Percentiles rank a stretch among this genome's conserved stretches.
These are phyloP conservation scores for Sebastiscus tertius DNA, from an alignment of 2,797 vertebrate genomes.

Conservation along the genomic window DNA sequence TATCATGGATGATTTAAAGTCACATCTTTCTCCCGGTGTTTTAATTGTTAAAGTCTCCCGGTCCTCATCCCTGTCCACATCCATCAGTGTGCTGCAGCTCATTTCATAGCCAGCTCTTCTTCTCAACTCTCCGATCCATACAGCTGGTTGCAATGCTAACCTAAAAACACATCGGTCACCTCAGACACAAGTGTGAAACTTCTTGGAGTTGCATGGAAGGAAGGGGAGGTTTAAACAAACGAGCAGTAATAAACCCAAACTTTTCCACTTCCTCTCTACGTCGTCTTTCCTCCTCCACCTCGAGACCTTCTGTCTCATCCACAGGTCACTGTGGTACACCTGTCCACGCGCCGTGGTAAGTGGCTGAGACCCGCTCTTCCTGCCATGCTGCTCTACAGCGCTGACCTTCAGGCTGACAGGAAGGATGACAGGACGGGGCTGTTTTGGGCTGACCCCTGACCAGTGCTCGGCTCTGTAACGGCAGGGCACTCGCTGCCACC, in stretches of 20 bases:
- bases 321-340: conserved; percentile 47
- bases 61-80: conserved; percentile 39
- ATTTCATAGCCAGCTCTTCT: conserved; percentile 23
- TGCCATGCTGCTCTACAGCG: conserved; percentile 48
- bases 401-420: conserved; percentile 78
- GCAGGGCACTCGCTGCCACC: conserved; percentile 64
- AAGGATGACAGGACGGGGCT: conserved; percentile 65
- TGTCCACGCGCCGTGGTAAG: conserved; percentile 47
- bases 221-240: not conserved
- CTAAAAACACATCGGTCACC: conserved; percentile 37
- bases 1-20: conserved; percentile 54
- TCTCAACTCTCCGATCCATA: conserved; percentile 29
- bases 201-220: conserved; percentile 8
- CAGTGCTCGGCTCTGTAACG: conserved; percentile 51
- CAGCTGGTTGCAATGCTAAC: not conserved
- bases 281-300: conserved; percentile 18
- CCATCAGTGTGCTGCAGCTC: conserved; percentile 24
- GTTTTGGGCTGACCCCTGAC: conserved; percentile 69
- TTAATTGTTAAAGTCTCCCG: conserved; percentile 53
- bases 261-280: conserved; percentile 21
- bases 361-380: conserved; percentile 35
- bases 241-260: conserved; percentile 18
- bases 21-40: conserved; percentile 49
- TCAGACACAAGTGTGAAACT: conserved; percentile 6
- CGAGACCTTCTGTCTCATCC: conserved; percentile 39